Evolutionary conservation across 2,888 invertebrate genomes (phyloP), one percentile per base, ranked within the genome.

Genomic region (Lepeophtheirus nordmannii): DNA sequence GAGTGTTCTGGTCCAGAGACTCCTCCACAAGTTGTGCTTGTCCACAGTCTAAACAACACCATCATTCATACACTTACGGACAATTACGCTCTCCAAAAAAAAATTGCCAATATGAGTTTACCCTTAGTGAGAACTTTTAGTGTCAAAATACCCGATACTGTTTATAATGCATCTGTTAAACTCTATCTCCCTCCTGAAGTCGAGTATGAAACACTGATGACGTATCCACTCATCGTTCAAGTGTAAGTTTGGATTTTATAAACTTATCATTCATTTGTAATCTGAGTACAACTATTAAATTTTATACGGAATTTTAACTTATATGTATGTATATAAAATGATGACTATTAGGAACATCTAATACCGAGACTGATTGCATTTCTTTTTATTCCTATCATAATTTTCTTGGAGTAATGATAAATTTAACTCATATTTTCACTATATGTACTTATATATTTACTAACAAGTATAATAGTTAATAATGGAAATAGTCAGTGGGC

Each of bases 141-240:
- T 23, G 30, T 60, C 38, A 46, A 46, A 8, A 46, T 46, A 46
- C 60, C 60, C n/a, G 30, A 23, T 8, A 60, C 37, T 17, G 84
- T 82, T 2, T 82, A 82, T 61, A 80, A 82, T 41, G 88, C 88
- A 1, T 83, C 85, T 69, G 88, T 88, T 0, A 79, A 82, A 68
- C 76, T 90, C 41, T 82, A 84, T 73, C 78, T 87, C 59, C 90
- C 90, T 0, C 80, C 82, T 0, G 82, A 85, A 71, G 80, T 87
- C 69, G 82, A 83, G 73, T 78, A 80, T 60, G 80, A 82, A 46
- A 10, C 60, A 60, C n/a, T 60, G 22, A 84, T 82, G 1, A 85
- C 89, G 73, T 85, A 90, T 73, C 89, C 90, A 0, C 80, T 90
- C 77, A 76, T 90, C 41, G 83, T 90, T 67, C 85, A 87, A 74